phyloP scores from a whole-genome alignment of 2,888 invertebrate species.

The Diadegma fenestrale region DNA sequence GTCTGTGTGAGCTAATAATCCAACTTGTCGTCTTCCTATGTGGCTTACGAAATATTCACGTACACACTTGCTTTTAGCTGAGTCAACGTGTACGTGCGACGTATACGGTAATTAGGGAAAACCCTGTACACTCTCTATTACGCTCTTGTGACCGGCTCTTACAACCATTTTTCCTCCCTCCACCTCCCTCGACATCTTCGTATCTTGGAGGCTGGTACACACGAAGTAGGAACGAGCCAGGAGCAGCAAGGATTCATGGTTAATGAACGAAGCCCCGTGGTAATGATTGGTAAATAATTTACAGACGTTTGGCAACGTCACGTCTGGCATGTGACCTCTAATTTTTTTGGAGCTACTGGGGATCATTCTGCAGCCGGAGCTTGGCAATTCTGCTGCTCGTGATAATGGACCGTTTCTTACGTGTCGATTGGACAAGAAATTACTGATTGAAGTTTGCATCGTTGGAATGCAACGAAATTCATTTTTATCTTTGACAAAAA shows the following conservation, averaged over 20 bases:
- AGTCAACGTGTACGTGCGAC: constrained; percentile 52
- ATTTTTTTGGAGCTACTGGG: neutral
- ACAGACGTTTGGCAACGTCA: neutral
- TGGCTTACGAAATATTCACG: constrained; percentile 44
- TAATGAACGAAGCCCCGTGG: neutral
- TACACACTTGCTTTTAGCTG: constrained; percentile 41
- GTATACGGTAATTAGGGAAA: constrained; percentile 56
- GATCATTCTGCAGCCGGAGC: neutral
- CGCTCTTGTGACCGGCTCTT: constrained; percentile 20
- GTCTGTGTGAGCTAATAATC: constrained; percentile 14
- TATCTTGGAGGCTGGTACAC: constrained; percentile 71
- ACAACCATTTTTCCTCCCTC: constrained; percentile 20
- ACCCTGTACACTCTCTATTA: constrained; percentile 49
- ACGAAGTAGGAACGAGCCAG: constrained; percentile 75
- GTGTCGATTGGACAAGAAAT: neutral
- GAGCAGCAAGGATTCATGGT: constrained; percentile 42
- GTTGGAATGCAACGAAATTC: no score
- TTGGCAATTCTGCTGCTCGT: neutral
- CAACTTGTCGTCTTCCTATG: constrained; percentile 44
- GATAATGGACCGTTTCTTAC: neutral
- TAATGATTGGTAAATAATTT: neutral
- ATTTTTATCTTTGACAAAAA: no score
- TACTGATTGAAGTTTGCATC: no score
- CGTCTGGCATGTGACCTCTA: neutral
- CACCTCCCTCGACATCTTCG: constrained; percentile 16